Evolutionary conservation across 2,797 vertebrate genomes (phyloP), one percentile per base, ranked within the genome.

Genomic region (Synanceia verrucosa): DNA sequence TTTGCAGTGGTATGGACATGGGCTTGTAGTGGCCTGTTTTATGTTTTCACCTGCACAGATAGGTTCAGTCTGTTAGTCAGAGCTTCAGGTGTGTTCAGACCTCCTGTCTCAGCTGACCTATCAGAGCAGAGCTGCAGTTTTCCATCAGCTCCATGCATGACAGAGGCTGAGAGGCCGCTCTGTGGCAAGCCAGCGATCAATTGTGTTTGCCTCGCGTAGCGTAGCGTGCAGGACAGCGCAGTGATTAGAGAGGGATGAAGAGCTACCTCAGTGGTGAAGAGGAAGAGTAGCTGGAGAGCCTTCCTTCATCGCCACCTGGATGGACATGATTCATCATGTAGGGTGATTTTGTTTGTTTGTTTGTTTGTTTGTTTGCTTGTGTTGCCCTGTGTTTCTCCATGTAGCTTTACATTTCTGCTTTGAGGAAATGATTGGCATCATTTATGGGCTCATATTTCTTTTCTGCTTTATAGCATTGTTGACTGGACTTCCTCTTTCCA

Each of bases 301-400:
- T 47, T 41, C 39, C 39, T 41, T 68, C 19, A 66, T 66, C 61
- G 76, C 66, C 72, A 52, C 39, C 65, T 44, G 19, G 57, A 70
- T 76, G 89, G 89, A 91, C 44, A 33, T 65, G 24, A 85, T 87
- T 70, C 53, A 82, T n/a, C 78, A 86, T 19, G 86, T 88, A 91
- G 82, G 78, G 79, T 41, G 24, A 48, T 16, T 26, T 33, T 19
- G 36, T 3, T 37, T 39, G 10, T 33, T 33, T 56, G 2, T 9
- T 43, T 9, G 5, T 31, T 31, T n/a, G n/a, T n/a, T n/a, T n/a
- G n/a, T n/a, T n/a, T n/a, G n/a, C n/a, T 70, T 28, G 44, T 55
- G 6, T 50, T 19, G 2, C n/a, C 21, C n/a, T n/a, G 24, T 43
- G 3, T 29, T 67, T 21, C 24, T 65, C 23, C n/a, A 19, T 33